These are phyloP conservation scores for Capitella teleta DNA, from an alignment of 1,140 invertebrate genomes.

Conservation along the genomic window DNA sequence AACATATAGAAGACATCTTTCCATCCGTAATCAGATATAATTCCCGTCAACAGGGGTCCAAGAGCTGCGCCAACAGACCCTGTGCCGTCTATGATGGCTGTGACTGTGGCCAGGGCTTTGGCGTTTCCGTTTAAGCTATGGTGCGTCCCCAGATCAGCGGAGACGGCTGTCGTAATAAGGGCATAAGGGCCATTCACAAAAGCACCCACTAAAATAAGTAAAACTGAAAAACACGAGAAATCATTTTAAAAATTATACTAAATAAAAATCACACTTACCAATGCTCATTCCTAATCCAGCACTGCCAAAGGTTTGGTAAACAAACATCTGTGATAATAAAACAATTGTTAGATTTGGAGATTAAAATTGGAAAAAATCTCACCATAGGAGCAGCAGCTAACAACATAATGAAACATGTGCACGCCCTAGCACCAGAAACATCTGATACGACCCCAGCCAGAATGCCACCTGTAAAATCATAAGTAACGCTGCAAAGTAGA, in stretches of 20 bases:
- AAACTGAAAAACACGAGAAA: background rate
- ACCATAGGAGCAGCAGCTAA: constrained; percentile 70
- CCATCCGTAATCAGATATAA: constrained; percentile 60
- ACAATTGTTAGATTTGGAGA: background rate
- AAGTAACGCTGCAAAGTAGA: background rate
- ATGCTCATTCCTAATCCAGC: background rate
- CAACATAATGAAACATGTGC: constrained; percentile 74
- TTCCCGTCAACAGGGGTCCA: constrained; percentile 78
- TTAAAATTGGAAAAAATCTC: constrained; percentile 13
- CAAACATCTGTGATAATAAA: constrained; percentile 55
- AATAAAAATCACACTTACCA: background rate
- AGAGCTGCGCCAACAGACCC: constrained; percentile 84
- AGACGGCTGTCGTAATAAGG: constrained; percentile 89
- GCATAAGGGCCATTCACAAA: constrained; percentile 92
- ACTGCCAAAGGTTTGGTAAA: constrained; percentile 64
- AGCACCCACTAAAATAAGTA: too few species aligned
- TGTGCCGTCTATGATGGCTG: constrained; percentile 92
- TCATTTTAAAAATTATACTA: background rate
- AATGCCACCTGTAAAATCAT: constrained; percentile 66
- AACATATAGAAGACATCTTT: constrained; percentile 84
- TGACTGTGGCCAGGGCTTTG: constrained; percentile 85
- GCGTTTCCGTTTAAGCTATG: constrained; percentile 68
- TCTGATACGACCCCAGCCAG: constrained; percentile 76
- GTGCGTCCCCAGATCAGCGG: constrained; percentile 85
- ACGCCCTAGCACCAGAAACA: constrained; percentile 43